A percentile compares a stretch with the other conserved stretches of the same genome.
Evolutionary conservation across 2,888 invertebrate species (phyloP).

Genomic region (Leptopilina myrica): DNA sequence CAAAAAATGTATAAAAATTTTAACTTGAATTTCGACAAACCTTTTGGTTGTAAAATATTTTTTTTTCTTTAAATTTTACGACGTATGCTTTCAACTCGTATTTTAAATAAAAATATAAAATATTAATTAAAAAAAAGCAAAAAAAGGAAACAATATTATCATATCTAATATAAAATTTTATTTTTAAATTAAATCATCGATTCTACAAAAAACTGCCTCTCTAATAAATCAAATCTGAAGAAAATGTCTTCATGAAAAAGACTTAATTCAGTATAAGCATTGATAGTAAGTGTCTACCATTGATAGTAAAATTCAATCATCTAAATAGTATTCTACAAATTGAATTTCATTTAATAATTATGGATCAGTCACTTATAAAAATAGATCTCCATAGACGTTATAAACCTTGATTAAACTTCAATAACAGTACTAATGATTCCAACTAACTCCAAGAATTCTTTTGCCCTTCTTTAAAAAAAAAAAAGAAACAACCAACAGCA

Average conservation of each 20-base stretch:
- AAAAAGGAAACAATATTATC: neutral
- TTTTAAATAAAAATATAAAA: too few species aligned
- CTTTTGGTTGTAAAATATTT: too few species aligned
- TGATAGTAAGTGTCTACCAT: neutral
- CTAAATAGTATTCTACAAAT: neutral
- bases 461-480: slow-evolving; percentile 45
- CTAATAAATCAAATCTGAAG: slow-evolving; percentile 5
- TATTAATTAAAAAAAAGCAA: too few species aligned
- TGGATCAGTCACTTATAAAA: slow-evolving; percentile 20
- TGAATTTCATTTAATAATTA: neutral
- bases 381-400: neutral
- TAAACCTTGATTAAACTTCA: slow-evolving; percentile 14
- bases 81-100: too few species aligned
- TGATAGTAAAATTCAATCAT: neutral
- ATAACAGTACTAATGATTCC: slow-evolving; percentile 55
- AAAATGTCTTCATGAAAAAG: neutral
- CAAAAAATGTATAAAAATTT: too few species aligned
- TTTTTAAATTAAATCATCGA: slow-evolving; percentile 10
- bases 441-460: slow-evolving; percentile 60
- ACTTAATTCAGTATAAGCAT: neutral
- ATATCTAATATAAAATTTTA: neutral
- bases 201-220: slow-evolving; percentile 18
- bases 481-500: slow-evolving; percentile 4
- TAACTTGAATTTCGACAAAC: too few species aligned
- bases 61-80: too few species aligned